phyloP scores from a whole-genome alignment of 2,797 vertebrate species.

The Carapus acus region DNA sequence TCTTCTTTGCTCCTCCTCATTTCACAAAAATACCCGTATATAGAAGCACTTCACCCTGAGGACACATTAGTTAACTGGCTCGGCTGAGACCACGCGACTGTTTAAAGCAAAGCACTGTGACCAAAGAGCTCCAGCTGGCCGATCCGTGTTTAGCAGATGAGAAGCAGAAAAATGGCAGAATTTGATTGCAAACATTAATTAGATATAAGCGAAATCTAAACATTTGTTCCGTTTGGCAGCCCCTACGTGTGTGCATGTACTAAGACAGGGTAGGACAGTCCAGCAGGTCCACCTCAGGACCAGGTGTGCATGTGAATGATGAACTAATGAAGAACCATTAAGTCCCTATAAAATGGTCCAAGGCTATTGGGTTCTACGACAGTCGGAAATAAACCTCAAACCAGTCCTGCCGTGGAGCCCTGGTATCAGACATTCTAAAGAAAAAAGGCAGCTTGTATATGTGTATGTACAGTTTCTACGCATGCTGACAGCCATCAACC shows the following conservation, averaged over 20 bases:
- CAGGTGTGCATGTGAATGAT: too few species aligned
- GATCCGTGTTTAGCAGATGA: slow-evolving; percentile 24
- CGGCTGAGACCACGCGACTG: slow-evolving; percentile 38
- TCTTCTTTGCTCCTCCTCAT: slow-evolving; percentile 49
- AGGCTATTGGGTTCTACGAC: slow-evolving; percentile 72
- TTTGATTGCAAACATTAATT: not conserved
- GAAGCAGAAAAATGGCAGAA: slow-evolving; percentile 10
- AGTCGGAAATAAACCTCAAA: slow-evolving; percentile 50
- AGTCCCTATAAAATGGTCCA: slow-evolving; percentile 51
- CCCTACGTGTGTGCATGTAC: slow-evolving; percentile 33
- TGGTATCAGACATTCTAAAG: slow-evolving; percentile 58
- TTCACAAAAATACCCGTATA: slow-evolving; percentile 77
- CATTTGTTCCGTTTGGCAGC: slow-evolving; percentile 11
- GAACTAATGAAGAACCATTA: too few species aligned
- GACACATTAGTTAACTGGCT: slow-evolving; percentile 52
- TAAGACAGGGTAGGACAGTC: slow-evolving; percentile 6
- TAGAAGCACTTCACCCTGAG: slow-evolving; percentile 77
- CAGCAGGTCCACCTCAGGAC: too few species aligned
- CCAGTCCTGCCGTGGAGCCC: slow-evolving; percentile 33
- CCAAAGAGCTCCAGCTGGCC: slow-evolving; percentile 20
- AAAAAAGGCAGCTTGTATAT: slow-evolving; percentile 61
- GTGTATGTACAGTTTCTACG: slow-evolving; percentile 52
- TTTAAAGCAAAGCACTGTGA: slow-evolving; percentile 1
- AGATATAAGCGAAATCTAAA: not conserved
- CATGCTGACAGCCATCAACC: too few species aligned